These are phyloP conservation scores for Taphrorychus bicolor DNA, from an alignment of 2,888 invertebrate species.

Conservation along the genomic window DNA sequence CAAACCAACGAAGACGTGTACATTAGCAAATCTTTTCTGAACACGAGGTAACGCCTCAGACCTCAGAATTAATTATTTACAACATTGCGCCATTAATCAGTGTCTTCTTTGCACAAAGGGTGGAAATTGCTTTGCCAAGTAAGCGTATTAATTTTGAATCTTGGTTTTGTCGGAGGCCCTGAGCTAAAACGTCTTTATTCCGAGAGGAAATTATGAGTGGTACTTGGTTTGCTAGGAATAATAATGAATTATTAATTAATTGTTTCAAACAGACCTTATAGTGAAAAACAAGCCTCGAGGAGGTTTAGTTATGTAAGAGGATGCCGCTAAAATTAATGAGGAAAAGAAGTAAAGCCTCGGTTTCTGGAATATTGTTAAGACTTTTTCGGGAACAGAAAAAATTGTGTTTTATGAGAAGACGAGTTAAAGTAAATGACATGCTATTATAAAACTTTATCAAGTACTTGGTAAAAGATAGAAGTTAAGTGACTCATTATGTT, in stretches of 20 bases:
- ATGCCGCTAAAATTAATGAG: too few relatives aligned
- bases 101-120: conserved; percentile 3
- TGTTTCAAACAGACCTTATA: not conserved
- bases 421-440: too few relatives aligned
- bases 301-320: too few relatives aligned
- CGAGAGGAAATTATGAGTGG: not conserved
- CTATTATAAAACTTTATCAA: too few relatives aligned
- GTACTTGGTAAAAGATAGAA: too few relatives aligned
- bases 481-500: too few relatives aligned
- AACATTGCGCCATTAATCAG: not conserved
- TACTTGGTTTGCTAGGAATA: not conserved
- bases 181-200: not conserved
- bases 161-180: not conserved
- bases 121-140: not conserved
- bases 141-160: not conserved
- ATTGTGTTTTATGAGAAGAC: too few relatives aligned
- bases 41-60: not conserved
- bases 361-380: too few relatives aligned
- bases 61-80: not conserved
- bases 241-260: not conserved
- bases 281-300: too few relatives aligned
- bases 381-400: too few relatives aligned
- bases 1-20: not conserved
- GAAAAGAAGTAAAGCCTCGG: too few relatives aligned
- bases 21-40: conserved; percentile 3